Evolutionary conservation across 2,797 vertebrate genomes (phyloP).

Genomic region (Pteronotus mesoamericanus): DNA sequence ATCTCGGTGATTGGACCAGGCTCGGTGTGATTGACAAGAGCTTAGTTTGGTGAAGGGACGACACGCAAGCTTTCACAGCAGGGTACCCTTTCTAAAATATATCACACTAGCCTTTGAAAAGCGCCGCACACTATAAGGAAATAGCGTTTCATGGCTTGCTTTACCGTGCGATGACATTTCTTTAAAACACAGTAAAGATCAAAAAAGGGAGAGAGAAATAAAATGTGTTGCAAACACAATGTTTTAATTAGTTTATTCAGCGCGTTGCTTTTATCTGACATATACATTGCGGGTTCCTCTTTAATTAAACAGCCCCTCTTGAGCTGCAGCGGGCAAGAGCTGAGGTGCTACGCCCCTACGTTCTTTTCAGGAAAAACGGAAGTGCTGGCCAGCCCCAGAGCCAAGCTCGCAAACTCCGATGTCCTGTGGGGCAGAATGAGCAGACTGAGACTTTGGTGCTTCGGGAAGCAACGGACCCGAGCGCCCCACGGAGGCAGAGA

Average conservation of each 20-base stretch:
- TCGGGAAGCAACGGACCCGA: neutral
- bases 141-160: constrained; percentile 81
- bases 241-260: constrained; percentile 87
- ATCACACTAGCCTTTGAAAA: constrained; percentile 97
- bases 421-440: neutral
- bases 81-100: constrained; percentile 97
- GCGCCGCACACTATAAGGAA: constrained; percentile 89
- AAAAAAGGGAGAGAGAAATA: constrained; percentile 81
- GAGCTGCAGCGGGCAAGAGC: neutral
- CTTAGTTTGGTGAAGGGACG: constrained; percentile 98
- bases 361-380: constrained; percentile 26
- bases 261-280: constrained; percentile 82
- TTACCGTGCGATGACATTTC: constrained; percentile 84
- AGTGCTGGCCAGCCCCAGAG: neutral
- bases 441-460: neutral
- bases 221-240: constrained; percentile 86
- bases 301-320: constrained; percentile 79
- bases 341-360: neutral
- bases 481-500: neutral
- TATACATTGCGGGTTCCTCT: constrained; percentile 79
- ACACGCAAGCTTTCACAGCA: constrained; percentile 96
- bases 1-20: constrained; percentile 94
- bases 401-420: neutral
- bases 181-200: constrained; percentile 84
- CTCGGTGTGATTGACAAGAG: constrained; percentile 94